phyloP scores from a whole-genome alignment of 1,140 invertebrate genomes.

The Ostrea denselamellosa region DNA sequence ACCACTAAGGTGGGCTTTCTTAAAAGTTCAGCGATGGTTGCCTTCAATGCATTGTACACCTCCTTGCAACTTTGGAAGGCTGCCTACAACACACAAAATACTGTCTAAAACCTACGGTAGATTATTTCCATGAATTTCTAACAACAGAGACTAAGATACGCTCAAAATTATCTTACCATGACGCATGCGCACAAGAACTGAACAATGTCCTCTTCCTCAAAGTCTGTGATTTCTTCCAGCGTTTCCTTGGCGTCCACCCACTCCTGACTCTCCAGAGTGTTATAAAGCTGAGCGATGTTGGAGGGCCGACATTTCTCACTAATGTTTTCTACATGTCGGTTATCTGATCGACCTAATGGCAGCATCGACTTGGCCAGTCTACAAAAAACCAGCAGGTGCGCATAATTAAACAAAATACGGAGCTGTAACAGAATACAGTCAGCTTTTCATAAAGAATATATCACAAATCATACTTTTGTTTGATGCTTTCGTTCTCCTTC shows the following conservation, averaged over 20 bases:
- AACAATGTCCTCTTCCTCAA: conserved; percentile 68
- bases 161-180: conserved; percentile 61
- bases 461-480: conserved; percentile 62
- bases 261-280: conserved; percentile 70
- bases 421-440: background rate
- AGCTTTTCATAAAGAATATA: background rate
- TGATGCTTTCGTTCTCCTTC: conserved; percentile 70
- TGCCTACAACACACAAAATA: background rate
- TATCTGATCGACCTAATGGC: conserved; percentile 62
- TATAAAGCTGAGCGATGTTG: conserved; percentile 70
- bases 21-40: conserved; percentile 62
- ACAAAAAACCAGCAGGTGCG: conserved; percentile 24
- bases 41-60: conserved; percentile 60
- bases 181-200: conserved; percentile 68
- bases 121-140: background rate
- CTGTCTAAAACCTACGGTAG: background rate
- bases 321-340: conserved; percentile 71
- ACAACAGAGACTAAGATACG: too few species aligned
- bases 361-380: conserved; percentile 64
- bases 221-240: conserved; percentile 66
- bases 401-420: background rate
- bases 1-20: conserved; percentile 64
- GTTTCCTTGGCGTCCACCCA: conserved; percentile 75
- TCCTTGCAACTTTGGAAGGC: conserved; percentile 16
- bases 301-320: conserved; percentile 73